Base-by-base conservation (phyloP, 2,113 vertebrate species). In the Chroicocephalus ridibundus region DNA sequence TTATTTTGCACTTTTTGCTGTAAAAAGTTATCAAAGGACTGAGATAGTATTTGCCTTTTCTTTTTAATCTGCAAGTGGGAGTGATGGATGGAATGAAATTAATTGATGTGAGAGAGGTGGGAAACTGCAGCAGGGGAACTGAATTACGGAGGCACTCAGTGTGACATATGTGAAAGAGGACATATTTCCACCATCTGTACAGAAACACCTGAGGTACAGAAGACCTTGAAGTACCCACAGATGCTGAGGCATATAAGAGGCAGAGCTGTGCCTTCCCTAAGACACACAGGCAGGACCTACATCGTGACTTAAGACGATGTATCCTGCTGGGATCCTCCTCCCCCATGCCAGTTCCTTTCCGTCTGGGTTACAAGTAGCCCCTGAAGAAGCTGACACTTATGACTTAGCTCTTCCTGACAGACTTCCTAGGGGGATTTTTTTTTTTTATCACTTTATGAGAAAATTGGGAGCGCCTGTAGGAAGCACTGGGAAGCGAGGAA, bases 181-280 rank as follows among this genome's bases (percentile, higher is more conserved):
- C 6, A 1, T 46, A 47, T 72, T 90, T 78, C 46, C 40, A 78
- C 6, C 1, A 0, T 1, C 1, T 32, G 7, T 60, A n/a, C 51
- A 72, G 38, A 87, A 36, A 57, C 11, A 61, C 2, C 9, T 31
- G 47, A 78, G 32, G 47, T 62, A 62, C 36, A 79, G 60, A 60
- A 32, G 51, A 46, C 44, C 14, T 64, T 71, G 24, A 38, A 6
- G 11, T 77, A 76, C 20, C 64, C 61, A 21, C 15, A 82, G 44
- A 54, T 42, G 26, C 15, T 49, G 18, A 60, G 22, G 26, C 3
- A 0, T 47, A 34, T 54, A 86, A 52, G 18, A 25, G 38, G 11
- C 21, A 54, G 36, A 90, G 13, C 29, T 65, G 29, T 51, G 36
- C 27, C 34, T 86, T n/a, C 25, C 13, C 13, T 58, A 47, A 65